A percentile compares a stretch with the other conserved stretches of the same genome.
These are phyloP conservation scores for Plagodis pulveraria DNA, from an alignment of 2,888 invertebrate genomes.

Conservation along the genomic window DNA sequence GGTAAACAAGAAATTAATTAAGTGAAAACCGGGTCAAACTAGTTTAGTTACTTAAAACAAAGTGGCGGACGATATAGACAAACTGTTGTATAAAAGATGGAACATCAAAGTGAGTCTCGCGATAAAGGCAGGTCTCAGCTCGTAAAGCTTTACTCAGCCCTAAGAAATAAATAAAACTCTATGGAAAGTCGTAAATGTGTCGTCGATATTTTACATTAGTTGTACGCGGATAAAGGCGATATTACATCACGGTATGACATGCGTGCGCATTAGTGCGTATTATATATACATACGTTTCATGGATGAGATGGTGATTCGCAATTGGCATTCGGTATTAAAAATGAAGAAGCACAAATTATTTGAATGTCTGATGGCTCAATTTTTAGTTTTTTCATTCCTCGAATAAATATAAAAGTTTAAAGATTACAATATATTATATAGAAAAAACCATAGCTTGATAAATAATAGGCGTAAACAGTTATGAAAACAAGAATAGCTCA, in stretches of 20 bases:
- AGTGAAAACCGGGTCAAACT: constrained; percentile 32
- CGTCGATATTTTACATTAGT: constrained; percentile 43
- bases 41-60: constrained; percentile 32
- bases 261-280: constrained; percentile 1
- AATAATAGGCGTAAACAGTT: too few relatives aligned
- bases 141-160: constrained; percentile 37
- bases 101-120: constrained; percentile 49
- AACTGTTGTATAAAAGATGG: constrained; percentile 35
- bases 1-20: constrained; percentile 19
- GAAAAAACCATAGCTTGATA: too few relatives aligned
- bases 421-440: too few relatives aligned
- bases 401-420: too few relatives aligned
- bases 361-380: too few relatives aligned
- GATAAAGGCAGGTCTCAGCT: constrained; percentile 44
- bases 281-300: too few relatives aligned
- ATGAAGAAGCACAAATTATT: too few relatives aligned
- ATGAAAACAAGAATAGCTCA: too few relatives aligned
- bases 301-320: too few relatives aligned
- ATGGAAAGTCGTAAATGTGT: constrained; percentile 44
- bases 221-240: constrained; percentile 29
- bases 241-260: constrained; percentile 13
- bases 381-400: too few relatives aligned
- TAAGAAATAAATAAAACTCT: constrained; percentile 47
- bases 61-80: constrained; percentile 31
- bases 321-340: too few relatives aligned